Base-by-base conservation (phyloP, 2,797 vertebrate species). In the Xenentodon cancila region DNA sequence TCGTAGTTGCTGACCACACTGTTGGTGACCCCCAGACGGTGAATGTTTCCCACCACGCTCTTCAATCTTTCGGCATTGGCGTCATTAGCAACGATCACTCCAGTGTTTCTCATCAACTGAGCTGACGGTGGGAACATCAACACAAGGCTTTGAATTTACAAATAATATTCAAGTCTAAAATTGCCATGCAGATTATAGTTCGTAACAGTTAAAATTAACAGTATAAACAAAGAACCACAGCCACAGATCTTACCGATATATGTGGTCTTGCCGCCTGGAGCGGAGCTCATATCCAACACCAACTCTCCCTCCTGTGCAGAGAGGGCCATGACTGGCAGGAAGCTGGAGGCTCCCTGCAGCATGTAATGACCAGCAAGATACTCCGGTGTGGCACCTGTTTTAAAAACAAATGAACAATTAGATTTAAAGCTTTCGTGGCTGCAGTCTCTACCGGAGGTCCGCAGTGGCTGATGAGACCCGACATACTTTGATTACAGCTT, bases 51-150 rank as follows among this genome's bases (percentile, higher is more conserved):
- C 34, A 99, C 97, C 13, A 99, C 97, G 0, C 97, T 98, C 57
- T 93, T 96, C 5, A 99, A 63, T 13, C 98, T 91, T 4, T 97
- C 96, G 0, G 93, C 93, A 0, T 84, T 98, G 76, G 94, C 94
- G 15, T 99, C 98, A 0, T 99, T 99, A 3, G 97, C 97, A 63
- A 99, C 88, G 8, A 99, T 96, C 70, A 94, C 84, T 0, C 98
- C 98, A 0, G 98, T 99, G 89, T 99, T 99, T 90, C 95, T 98
- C 97, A 99, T 99, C 48, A 99, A 93, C 88, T 99, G 98, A 79
- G 97, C 98, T 99, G 19, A 20, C 55, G 47, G 53, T 15, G 51
- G 48, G 34, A 51, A 80, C 9, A 66, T 27, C 61, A n/a, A 51
- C 6, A 53, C 18, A 6, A 48, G n/a, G 1, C 4, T 48, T 32